Conservation (phyloP, 2,888 invertebrate genomes). For the Adelognathus sp. region DNA sequence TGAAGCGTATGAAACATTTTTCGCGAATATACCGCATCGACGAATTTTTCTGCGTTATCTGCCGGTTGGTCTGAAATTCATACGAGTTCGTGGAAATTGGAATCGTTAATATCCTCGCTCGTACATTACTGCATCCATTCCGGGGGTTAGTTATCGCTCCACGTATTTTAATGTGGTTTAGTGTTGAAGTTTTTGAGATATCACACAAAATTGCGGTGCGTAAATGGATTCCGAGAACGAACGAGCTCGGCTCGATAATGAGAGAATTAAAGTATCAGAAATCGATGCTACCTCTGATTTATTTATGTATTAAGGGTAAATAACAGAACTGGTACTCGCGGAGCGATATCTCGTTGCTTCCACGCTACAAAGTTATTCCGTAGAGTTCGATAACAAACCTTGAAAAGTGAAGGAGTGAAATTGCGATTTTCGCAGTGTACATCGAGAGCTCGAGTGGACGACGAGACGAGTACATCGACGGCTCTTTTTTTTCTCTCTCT, state of each 20-base stretch:
- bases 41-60: conserved; percentile 5
- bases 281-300: not conserved
- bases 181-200: conserved; percentile 20
- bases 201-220: not conserved
- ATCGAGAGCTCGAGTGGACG: conserved; percentile 1
- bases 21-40: conserved; percentile 1
- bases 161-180: no score
- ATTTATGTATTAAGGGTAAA: not conserved
- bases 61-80: not conserved
- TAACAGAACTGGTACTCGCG: not conserved
- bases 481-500: conserved; percentile 21
- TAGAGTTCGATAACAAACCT: not conserved
- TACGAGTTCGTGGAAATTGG: conserved; percentile 18
- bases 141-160: not conserved
- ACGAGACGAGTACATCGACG: conserved; percentile 9
- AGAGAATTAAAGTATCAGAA: conserved; percentile 4
- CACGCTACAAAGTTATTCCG: conserved; percentile 2
- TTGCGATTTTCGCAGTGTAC: no score
- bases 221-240: conserved; percentile 11
- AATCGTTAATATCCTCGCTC: conserved; percentile 4
- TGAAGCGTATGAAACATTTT: conserved; percentile 29
- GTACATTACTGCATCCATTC: not conserved
- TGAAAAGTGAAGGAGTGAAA: not conserved
- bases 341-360: not conserved
- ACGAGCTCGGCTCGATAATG: not conserved